A percentile compares a stretch with the other conserved stretches of the same genome.
Conservation (phyloP, 2,797 vertebrate species). For the Pantherophis alleghaniensis region DNA sequence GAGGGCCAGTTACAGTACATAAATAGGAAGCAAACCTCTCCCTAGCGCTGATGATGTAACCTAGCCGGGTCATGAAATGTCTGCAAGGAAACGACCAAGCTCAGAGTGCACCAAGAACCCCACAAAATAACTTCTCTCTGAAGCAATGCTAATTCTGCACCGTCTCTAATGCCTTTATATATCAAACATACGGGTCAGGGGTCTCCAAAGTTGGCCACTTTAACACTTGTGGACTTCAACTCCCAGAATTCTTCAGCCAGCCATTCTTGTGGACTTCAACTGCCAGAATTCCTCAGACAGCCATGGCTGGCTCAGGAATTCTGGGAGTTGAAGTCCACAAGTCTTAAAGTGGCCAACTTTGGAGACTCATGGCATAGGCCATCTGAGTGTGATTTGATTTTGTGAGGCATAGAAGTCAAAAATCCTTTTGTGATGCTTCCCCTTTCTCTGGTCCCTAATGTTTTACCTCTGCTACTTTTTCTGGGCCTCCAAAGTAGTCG, state of each 20-base stretch:
- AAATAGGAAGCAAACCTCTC: background rate
- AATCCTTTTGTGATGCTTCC: background rate
- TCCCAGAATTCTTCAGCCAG: background rate
- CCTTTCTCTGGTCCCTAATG: background rate
- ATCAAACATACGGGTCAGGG: background rate
- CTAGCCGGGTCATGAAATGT: background rate
- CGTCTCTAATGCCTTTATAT: background rate
- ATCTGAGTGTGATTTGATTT: background rate
- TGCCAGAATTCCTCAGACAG: background rate
- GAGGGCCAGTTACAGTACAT: background rate
- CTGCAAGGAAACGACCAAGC: background rate
- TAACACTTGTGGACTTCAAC: background rate
- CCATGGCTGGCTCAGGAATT: background rate
- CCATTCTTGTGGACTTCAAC: background rate
- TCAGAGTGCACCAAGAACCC: background rate
- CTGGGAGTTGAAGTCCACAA: background rate
- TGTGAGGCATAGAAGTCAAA: background rate
- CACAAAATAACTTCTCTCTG: background rate
- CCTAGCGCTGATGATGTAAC: background rate
- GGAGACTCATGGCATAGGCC: background rate
- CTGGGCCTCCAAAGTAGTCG: conserved; percentile 91
- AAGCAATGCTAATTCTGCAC: background rate
- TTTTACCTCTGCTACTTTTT: conserved; percentile 90
- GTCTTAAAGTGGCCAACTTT: background rate
- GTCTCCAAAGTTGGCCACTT: background rate